Conservation (phyloP, 2,113 vertebrate genomes). For the Salvelinus fontinalis region DNA sequence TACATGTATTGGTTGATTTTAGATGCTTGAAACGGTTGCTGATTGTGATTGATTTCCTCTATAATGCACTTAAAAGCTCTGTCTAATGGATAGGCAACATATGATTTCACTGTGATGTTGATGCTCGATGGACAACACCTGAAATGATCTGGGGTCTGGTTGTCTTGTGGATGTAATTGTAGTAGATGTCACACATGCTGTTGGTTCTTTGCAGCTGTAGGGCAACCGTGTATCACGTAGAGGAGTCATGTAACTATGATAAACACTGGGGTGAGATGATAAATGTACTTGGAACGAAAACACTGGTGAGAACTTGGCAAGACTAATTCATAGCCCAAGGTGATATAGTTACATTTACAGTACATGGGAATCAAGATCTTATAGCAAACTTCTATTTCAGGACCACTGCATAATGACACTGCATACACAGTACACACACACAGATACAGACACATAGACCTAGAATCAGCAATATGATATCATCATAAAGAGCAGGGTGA, state of each 20-base stretch:
- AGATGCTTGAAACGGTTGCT: not conserved
- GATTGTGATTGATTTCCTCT: conserved; percentile 10
- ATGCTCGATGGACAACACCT: not conserved
- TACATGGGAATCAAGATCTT: no score
- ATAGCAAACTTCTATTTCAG: no score
- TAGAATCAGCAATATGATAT: no score
- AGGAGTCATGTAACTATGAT: not conserved
- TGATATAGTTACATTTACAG: no score
- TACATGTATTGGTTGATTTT: conserved; percentile 21
- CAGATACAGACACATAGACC: no score
- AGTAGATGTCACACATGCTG: not conserved
- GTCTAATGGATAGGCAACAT: conserved; percentile 28
- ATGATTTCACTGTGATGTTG: not conserved
- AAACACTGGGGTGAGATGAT: not conserved
- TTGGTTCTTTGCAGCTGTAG: not conserved
- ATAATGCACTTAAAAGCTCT: conserved; percentile 29
- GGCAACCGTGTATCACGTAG: not conserved
- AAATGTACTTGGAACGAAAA: not conserved
- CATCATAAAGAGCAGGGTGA: no score
- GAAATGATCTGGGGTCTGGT: not conserved
- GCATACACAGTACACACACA: no score
- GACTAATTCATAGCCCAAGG: not conserved
- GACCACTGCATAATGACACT: no score
- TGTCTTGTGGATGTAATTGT: not conserved
- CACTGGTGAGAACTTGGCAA: not conserved